These are phyloP conservation scores for Cynopterus brachyotis DNA, from an alignment of 2,113 vertebrate species.

Conservation along the genomic window DNA sequence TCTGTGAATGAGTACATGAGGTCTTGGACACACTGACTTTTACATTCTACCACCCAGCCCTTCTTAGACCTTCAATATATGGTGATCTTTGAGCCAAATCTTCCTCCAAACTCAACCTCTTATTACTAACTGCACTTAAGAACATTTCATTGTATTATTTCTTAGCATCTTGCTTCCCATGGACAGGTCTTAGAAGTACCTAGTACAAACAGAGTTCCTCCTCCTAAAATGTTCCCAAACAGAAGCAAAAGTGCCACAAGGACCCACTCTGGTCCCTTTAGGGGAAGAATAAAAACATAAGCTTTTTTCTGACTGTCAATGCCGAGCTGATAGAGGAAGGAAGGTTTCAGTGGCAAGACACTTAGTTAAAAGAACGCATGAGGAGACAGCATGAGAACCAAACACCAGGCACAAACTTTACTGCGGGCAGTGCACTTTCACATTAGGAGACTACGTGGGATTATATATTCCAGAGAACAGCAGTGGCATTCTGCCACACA, in stretches of 20 bases:
- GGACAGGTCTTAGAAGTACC: background rate
- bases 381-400: too few species aligned
- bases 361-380: too few species aligned
- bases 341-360: too few species aligned
- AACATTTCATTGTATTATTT: background rate
- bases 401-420: too few species aligned
- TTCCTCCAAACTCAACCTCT: background rate
- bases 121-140: background rate
- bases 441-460: too few species aligned
- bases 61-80: background rate
- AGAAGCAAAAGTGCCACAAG: background rate
- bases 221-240: background rate
- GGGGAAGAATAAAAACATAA: background rate
- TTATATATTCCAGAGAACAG: too few species aligned
- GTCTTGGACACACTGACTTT: background rate
- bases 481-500: too few species aligned
- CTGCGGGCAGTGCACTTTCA: too few species aligned
- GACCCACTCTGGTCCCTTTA: background rate
- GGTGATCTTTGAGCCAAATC: background rate
- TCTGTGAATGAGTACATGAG: background rate
- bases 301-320: too few species aligned
- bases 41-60: background rate
- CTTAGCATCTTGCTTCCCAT: background rate
- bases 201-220: background rate
- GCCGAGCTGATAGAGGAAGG: too few species aligned